These are phyloP conservation scores for Sebastes umbrosus DNA, from an alignment of 2,797 vertebrate species.

Conservation along the genomic window DNA sequence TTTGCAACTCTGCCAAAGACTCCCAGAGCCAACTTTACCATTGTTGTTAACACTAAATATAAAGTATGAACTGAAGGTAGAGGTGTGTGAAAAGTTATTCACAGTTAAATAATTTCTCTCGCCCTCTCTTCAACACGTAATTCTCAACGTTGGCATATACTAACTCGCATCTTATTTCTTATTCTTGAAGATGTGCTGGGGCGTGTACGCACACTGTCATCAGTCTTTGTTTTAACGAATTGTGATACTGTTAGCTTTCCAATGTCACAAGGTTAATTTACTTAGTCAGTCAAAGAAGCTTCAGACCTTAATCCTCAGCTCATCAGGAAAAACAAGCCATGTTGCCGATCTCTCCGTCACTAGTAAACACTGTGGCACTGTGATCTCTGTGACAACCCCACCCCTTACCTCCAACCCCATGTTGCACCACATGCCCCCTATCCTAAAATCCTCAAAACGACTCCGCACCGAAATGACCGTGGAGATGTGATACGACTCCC, in stretches of 20 bases:
- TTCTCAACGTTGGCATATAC: not conserved
- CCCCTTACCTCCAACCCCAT: conserved; percentile 40
- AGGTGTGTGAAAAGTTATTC: not conserved
- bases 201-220: conserved; percentile 10
- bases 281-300: conserved; percentile 77
- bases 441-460: conserved; percentile 30
- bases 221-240: conserved; percentile 52
- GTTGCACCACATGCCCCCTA: conserved; percentile 40
- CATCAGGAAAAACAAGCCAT: conserved; percentile 67
- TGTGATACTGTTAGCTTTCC: conserved; percentile 50
- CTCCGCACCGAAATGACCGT: conserved; percentile 38
- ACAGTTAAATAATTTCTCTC: not conserved
- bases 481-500: conserved; percentile 44
- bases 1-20: conserved; percentile 4
- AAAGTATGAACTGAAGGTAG: not conserved
- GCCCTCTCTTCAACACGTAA: not conserved
- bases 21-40: not conserved
- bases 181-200: not conserved
- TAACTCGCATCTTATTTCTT: not conserved
- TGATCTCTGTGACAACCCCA: conserved; percentile 48
- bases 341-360: conserved; percentile 53
- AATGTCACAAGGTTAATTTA: conserved; percentile 78
- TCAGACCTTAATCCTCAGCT: conserved; percentile 72
- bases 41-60: conserved; percentile 7
- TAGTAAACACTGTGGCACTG: conserved; percentile 67